Evolutionary conservation across 2,888 invertebrate genomes (phyloP).

Genomic region (Nomada lathburiana): DNA sequence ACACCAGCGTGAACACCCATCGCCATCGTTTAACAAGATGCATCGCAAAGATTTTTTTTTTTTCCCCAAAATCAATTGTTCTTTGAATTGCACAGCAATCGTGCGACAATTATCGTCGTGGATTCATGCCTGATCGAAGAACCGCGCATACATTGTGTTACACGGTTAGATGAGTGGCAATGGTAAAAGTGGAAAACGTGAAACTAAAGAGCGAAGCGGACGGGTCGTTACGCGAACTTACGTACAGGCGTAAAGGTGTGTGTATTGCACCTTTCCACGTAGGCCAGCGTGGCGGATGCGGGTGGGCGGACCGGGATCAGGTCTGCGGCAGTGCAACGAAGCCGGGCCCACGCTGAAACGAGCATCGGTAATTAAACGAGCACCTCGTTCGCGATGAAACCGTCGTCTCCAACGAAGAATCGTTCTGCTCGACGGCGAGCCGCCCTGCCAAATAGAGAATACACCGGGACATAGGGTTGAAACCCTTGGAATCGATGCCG

Average conservation of each 20-base stretch:
- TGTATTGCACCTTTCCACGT: constrained; percentile 69
- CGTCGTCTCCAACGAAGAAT: constrained; percentile 16
- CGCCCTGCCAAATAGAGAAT: not conserved
- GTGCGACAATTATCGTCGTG: not conserved
- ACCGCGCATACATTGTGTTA: not conserved
- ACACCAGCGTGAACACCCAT: not conserved
- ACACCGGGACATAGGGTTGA: not conserved
- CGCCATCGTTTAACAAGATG: not conserved
- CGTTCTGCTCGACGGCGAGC: not conserved
- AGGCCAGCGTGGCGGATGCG: constrained; percentile 77
- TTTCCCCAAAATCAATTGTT: not conserved
- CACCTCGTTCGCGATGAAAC: constrained; percentile 51
- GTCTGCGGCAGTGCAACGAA: constrained; percentile 54
- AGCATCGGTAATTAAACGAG: constrained; percentile 72
- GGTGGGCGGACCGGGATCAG: constrained; percentile 80
- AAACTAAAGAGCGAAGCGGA: constrained; percentile 39
- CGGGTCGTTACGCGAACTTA: constrained; percentile 41
- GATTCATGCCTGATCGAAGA: not conserved
- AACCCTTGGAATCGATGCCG: not conserved
- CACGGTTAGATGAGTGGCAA: constrained; percentile 23
- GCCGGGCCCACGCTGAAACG: constrained; percentile 65
- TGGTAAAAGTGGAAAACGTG: constrained; percentile 29
- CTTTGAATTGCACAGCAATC: not conserved
- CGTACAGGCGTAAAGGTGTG: constrained; percentile 40
- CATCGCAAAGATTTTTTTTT: not conserved